Conservation (phyloP, 2,797 vertebrate genomes). For the Parotocinclus haroldoi region DNA sequence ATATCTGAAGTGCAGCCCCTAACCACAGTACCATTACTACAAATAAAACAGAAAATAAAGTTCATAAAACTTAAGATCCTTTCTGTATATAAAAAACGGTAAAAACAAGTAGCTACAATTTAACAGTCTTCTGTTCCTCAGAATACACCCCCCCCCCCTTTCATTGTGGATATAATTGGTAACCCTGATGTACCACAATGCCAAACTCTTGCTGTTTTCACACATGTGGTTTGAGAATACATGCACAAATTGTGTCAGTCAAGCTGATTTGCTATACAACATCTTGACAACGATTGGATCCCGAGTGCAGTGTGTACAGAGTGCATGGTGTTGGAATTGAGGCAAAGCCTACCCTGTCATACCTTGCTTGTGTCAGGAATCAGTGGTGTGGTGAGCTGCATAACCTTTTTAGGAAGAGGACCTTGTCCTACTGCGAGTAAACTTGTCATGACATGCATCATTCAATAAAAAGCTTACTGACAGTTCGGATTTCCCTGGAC, state of each 20-base stretch:
- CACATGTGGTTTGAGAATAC: constrained; percentile 10
- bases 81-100: too few relatives aligned
- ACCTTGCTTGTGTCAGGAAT: constrained; percentile 20
- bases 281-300: constrained; percentile 12
- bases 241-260: constrained; percentile 16
- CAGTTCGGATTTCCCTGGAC: constrained; percentile 6
- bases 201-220: constrained; percentile 25
- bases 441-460: constrained; percentile 33
- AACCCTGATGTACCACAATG: constrained; percentile 20
- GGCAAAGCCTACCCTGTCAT: constrained; percentile 6
- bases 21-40: too few relatives aligned
- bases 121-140: background rate
- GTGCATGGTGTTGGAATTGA: background rate
- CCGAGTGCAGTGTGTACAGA: background rate
- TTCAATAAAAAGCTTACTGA: constrained; percentile 42
- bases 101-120: too few relatives aligned
- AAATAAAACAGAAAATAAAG: too few relatives aligned
- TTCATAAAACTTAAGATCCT: too few relatives aligned
- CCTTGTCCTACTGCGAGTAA: constrained; percentile 32
- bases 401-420: constrained; percentile 43
- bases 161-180: constrained; percentile 41
- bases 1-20: too few relatives aligned
- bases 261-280: background rate
- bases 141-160: constrained; percentile 2
- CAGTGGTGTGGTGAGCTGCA: constrained; percentile 29